These are phyloP conservation scores for Nanger granti DNA, from an alignment of 2,113 vertebrate species.

Conservation along the genomic window DNA sequence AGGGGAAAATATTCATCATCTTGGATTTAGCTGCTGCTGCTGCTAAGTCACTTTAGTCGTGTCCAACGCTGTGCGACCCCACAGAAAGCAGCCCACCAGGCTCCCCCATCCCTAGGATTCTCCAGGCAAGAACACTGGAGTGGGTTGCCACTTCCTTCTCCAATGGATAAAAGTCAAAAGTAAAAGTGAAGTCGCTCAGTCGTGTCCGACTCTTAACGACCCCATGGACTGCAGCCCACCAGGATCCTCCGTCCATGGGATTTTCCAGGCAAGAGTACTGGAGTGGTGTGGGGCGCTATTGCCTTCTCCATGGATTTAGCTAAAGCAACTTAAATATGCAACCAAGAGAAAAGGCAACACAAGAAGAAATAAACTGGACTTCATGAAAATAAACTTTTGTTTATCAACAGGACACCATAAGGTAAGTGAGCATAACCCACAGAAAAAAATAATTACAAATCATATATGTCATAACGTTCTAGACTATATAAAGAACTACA, in stretches of 20 bases:
- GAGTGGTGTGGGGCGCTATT: no score
- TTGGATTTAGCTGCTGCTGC: background rate
- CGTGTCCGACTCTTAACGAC: rapidly evolving
- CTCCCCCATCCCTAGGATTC: no score
- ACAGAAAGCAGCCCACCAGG: no score
- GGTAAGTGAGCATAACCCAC: background rate
- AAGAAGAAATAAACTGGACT: background rate
- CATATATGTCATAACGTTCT: background rate
- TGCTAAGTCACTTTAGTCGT: no score
- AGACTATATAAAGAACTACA: background rate
- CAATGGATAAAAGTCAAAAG: no score
- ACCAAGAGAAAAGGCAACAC: background rate
- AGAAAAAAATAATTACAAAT: background rate
- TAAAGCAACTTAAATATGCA: background rate
- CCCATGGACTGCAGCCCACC: no score
- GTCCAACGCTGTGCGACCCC: no score
- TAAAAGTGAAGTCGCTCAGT: no score
- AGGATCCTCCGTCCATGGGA: no score
- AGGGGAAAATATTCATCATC: background rate
- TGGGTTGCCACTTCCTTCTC: no score
- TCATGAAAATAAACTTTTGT: background rate
- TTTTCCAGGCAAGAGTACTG: no score
- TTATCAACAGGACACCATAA: background rate
- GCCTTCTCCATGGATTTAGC: background rate
- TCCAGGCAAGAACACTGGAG: no score